These are phyloP conservation scores for Drosophila conformis DNA, from an alignment of 2,888 invertebrate genomes.

Conservation along the genomic window DNA sequence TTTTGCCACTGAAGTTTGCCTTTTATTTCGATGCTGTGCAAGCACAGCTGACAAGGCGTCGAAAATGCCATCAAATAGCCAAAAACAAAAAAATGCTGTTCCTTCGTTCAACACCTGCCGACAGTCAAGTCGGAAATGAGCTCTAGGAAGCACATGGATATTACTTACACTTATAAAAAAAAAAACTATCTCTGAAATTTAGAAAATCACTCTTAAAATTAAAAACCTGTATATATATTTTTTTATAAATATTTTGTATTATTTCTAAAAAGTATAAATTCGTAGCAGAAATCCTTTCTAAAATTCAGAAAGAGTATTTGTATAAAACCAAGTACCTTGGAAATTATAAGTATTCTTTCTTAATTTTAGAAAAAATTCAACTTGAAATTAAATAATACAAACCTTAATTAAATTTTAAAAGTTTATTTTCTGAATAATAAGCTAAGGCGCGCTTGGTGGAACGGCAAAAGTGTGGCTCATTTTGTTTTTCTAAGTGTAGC, in stretches of 20 bases:
- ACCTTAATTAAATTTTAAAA: background rate
- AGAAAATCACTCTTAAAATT: background rate
- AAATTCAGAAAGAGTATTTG: too few species aligned
- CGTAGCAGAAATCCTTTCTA: background rate
- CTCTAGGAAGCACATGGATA: conserved; percentile 23
- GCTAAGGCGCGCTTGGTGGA: background rate
- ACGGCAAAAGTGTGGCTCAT: too few species aligned
- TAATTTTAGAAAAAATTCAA: too few species aligned
- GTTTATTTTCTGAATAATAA: background rate
- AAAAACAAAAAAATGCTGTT: background rate
- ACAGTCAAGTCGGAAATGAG: conserved; percentile 37
- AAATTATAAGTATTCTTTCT: too few species aligned
- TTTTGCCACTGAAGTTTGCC: conserved; percentile 39
- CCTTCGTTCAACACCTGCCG: conserved; percentile 68
- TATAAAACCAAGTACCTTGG: too few species aligned
- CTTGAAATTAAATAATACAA: background rate
- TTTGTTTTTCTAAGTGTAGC: background rate
- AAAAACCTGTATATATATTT: background rate
- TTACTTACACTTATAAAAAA: background rate
- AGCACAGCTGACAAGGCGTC: conserved; percentile 29
- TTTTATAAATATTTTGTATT: background rate
- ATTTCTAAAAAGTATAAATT: background rate
- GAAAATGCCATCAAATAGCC: conserved; percentile 7
- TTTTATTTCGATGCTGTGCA: conserved; percentile 13
- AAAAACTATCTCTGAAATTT: background rate